phyloP scores from a whole-genome alignment of 2,113 vertebrate genomes.

The Vulpes ferrilata region DNA sequence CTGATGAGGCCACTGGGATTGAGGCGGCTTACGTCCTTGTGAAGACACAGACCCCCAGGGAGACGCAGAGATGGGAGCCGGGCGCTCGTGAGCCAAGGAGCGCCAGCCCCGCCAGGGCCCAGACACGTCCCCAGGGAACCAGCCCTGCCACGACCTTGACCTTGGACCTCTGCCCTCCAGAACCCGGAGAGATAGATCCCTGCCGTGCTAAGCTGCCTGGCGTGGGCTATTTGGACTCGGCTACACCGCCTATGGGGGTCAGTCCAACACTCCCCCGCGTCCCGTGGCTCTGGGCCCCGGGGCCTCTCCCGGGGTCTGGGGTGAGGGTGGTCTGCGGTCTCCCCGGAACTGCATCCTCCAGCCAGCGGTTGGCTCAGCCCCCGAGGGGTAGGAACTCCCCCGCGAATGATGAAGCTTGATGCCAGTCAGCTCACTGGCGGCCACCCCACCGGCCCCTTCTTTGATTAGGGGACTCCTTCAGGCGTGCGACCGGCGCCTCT shows the following conservation, averaged over 20 bases:
- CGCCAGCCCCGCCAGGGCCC: neutral
- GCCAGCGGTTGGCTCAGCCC: neutral
- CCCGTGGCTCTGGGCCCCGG: neutral
- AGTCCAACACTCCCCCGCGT: neutral
- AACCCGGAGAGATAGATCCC: neutral
- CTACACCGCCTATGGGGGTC: too few relatives aligned
- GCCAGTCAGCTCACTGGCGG: too few relatives aligned
- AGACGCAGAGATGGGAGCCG: too few relatives aligned
- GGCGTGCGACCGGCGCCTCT: neutral
- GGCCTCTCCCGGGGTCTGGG: neutral
- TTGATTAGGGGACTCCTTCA: neutral
- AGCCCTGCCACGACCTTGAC: neutral
- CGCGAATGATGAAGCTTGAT: fast-evolving
- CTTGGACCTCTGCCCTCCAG: neutral
- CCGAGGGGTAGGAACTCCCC: neutral
- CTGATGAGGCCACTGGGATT: neutral
- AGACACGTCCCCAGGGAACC: neutral
- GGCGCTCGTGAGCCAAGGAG: neutral
- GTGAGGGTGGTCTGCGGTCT: neutral
- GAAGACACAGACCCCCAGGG: neutral
- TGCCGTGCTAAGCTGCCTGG: neutral
- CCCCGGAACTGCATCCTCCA: neutral
- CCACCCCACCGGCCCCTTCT: too few relatives aligned
- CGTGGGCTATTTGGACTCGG: neutral
- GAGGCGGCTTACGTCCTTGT: neutral